A percentile compares a stretch with the other conserved stretches of the same genome.
phyloP scores from a whole-genome alignment of 2,888 invertebrate species.

The Mystacides longicornis region DNA sequence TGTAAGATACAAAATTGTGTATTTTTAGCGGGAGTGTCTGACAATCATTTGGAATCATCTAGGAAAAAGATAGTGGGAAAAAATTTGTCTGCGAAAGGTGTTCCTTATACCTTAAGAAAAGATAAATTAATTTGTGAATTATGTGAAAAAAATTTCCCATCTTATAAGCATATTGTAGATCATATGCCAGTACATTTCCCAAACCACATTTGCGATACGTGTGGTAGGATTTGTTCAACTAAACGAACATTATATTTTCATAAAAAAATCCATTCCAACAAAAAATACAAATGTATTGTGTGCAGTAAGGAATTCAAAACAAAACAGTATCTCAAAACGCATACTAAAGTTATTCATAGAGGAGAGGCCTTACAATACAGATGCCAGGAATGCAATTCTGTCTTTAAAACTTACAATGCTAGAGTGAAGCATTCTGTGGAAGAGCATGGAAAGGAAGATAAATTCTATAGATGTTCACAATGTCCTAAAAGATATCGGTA shows the following conservation, averaged over 20 bases:
- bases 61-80: not conserved
- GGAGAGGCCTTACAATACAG: conserved; percentile 18
- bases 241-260: conserved; percentile 14
- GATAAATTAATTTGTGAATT: not conserved
- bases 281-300: conserved; percentile 8
- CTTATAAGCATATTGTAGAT: conserved; percentile 13
- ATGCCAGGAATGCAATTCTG: conserved; percentile 13
- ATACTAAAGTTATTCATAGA: conserved; percentile 15
- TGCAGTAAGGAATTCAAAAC: conserved; percentile 20
- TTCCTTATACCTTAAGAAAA: conserved; percentile 5
- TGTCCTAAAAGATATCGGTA: conserved; percentile 19
- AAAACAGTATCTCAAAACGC: conserved; percentile 9
- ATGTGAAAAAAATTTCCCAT: not conserved
- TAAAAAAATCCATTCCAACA: conserved; percentile 11
- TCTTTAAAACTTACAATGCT: conserved; percentile 19
- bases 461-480: conserved; percentile 20
- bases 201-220: conserved; percentile 20
- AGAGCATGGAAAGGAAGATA: conserved; percentile 18
- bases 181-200: conserved; percentile 22
- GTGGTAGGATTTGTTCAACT: conserved; percentile 20
- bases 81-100: too few relatives aligned
- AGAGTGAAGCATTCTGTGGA: conserved; percentile 18
- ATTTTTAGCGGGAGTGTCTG: too few relatives aligned
- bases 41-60: too few relatives aligned
- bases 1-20: too few relatives aligned